phyloP scores from a whole-genome alignment of 2,113 vertebrate genomes.

The Sylvietta virens region DNA sequence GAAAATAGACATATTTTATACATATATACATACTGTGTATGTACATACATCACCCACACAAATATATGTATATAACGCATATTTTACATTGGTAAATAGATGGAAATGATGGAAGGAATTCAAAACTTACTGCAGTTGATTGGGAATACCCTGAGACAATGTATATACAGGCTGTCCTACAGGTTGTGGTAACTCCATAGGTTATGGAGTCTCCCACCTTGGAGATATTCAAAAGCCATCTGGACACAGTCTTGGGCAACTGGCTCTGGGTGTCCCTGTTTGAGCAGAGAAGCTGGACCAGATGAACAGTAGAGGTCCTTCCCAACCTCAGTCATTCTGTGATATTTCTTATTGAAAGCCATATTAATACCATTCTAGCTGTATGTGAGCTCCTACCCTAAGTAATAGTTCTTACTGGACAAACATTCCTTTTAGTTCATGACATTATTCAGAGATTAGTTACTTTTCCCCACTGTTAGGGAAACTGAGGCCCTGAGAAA shows the following conservation, averaged over 20 bases:
- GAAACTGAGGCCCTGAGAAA: background rate
- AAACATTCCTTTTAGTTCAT: background rate
- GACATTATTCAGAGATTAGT: background rate
- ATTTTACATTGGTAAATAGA: background rate
- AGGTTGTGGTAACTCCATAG: too few species aligned
- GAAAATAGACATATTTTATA: background rate
- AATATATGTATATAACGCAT: background rate
- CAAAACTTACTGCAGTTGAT: background rate
- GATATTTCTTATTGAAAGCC: background rate
- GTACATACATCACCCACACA: background rate
- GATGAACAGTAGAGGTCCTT: background rate
- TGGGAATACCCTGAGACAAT: background rate
- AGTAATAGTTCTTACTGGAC: background rate
- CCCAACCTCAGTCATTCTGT: background rate
- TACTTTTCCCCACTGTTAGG: background rate
- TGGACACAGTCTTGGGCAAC: accelerated
- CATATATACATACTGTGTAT: background rate
- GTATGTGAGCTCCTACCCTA: background rate
- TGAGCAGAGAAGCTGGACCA: background rate
- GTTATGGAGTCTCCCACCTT: background rate
- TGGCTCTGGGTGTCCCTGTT: background rate
- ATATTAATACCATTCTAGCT: background rate
- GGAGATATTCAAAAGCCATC: background rate
- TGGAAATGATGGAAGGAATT: background rate
- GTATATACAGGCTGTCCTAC: background rate